Percentiles rank a stretch among this genome's conserved stretches.
Conservation (phyloP, 2,797 vertebrate species). For the Ptychobarbus kaznakovi region DNA sequence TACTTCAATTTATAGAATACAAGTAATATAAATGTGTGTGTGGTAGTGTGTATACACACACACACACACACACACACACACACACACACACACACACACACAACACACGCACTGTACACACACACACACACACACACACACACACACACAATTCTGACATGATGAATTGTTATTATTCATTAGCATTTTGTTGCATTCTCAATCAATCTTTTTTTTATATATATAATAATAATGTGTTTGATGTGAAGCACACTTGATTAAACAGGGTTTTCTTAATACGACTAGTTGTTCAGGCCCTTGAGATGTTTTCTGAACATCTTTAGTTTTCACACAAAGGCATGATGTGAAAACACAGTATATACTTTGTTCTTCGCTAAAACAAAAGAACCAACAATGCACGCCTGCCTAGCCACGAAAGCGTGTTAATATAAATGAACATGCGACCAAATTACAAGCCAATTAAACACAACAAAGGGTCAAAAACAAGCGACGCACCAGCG, state of each 20-base stretch:
- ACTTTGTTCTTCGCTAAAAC: slow-evolving; percentile 4
- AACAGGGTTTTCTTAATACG: neutral
- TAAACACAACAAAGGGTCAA: slow-evolving; percentile 60
- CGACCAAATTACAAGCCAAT: slow-evolving; percentile 29
- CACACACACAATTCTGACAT: too few species aligned
- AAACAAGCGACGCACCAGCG: slow-evolving; percentile 25
- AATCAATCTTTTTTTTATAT: too few species aligned
- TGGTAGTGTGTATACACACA: too few species aligned
- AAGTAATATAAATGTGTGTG: too few species aligned
- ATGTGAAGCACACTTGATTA: neutral
- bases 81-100: too few species aligned
- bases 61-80: too few species aligned
- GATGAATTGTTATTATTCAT: too few species aligned
- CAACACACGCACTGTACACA: too few species aligned
- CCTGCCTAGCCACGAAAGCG: slow-evolving; percentile 3
- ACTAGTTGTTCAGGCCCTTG: neutral
- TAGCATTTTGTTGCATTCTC: too few species aligned
- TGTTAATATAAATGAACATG: slow-evolving; percentile 23
- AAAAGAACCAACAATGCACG: slow-evolving; percentile 19
- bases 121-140: too few species aligned
- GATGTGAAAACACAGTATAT: neutral
- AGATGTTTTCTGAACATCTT: neutral
- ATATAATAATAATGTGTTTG: neutral
- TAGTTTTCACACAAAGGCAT: neutral
- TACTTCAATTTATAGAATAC: too few species aligned